Evolutionary conservation across 2,888 invertebrate species (phyloP).

Genomic region (Polymixis flavicincta): DNA sequence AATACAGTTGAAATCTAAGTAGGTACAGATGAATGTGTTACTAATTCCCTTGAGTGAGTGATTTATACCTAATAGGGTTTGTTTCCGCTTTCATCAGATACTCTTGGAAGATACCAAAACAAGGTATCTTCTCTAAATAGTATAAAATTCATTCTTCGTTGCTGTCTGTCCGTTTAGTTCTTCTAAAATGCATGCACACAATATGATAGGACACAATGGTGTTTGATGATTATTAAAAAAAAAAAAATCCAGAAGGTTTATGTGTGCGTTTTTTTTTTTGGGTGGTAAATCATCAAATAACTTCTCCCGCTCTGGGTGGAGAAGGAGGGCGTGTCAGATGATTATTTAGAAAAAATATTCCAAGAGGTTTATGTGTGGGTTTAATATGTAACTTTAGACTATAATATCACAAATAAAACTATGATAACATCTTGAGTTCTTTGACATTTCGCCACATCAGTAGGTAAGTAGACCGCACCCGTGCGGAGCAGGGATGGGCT

Average conservation of each 20-base stretch:
- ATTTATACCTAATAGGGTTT: neutral
- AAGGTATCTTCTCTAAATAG: neutral
- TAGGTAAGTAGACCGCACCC: neutral
- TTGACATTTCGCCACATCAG: neutral
- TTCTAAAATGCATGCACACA: neutral
- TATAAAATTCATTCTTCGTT: neutral
- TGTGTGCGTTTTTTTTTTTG: too few relatives aligned
- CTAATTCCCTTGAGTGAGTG: neutral
- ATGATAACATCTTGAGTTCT: too few relatives aligned
- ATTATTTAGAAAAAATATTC: too few relatives aligned
- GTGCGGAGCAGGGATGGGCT: neutral
- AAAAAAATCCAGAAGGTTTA: neutral
- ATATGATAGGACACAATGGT: neutral
- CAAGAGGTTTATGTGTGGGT: too few relatives aligned
- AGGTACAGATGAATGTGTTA: neutral
- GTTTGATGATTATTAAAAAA: neutral
- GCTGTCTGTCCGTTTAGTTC: neutral
- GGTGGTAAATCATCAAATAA: too few relatives aligned
- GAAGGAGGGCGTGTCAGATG: too few relatives aligned
- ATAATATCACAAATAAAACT: too few relatives aligned
- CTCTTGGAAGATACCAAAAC: neutral
- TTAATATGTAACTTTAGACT: too few relatives aligned
- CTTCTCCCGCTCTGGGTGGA: too few relatives aligned
- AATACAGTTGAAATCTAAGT: neutral
- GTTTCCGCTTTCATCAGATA: neutral